Base-by-base conservation (phyloP, 2,113 vertebrate genomes). In the Charadrius vociferus region DNA sequence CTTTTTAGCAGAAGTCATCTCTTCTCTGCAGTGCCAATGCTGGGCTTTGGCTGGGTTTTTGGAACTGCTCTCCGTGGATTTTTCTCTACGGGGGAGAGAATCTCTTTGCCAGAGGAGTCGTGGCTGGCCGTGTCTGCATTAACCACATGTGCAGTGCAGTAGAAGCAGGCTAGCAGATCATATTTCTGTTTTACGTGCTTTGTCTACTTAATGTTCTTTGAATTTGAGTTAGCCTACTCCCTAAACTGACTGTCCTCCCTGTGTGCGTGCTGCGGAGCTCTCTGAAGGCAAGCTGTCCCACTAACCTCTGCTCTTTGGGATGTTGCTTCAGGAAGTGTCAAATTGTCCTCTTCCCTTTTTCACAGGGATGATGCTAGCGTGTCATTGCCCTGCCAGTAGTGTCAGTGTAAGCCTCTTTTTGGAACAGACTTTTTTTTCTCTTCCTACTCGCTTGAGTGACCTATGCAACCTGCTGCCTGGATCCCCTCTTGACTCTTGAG, bases 171-270 rank as follows among this genome's bases (percentile, higher is more conserved):
- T 61, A 89, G 41, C 39, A 91, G 37, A 55, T 79, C 22, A 41
- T 14, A 17, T 29, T 71, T 23, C 47, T 30, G 29, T 74, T 84
- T 71, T 74, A 12, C 2, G 26, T 89, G 50, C 29, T 70, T 73
- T 72, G 7, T 73, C 7, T 5, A 16, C 27, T 78, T 74, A 5
- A 7, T 47, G 9, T 24, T 85, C 68, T 56, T 79, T 72, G 26
- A 53, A 24, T 68, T 36, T 67, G 58, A 41, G 66, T 36, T 68
- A 27, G 58, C 12, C 41, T 77, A 1, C 27, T 72, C 34, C 37
- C 32, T 81, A 0, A 6, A 15, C 21, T 56, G 21, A 3, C 45
- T 0, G 0, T 86, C 50, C 20, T 81, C 45, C 20, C 47, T 21
- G 6, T 52, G 27, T 4, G 0, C 30, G 63, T 30, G 49, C 63